These are phyloP conservation scores for Branchinecta lynchi DNA, from an alignment of 1,140 invertebrate species.

Conservation along the genomic window DNA sequence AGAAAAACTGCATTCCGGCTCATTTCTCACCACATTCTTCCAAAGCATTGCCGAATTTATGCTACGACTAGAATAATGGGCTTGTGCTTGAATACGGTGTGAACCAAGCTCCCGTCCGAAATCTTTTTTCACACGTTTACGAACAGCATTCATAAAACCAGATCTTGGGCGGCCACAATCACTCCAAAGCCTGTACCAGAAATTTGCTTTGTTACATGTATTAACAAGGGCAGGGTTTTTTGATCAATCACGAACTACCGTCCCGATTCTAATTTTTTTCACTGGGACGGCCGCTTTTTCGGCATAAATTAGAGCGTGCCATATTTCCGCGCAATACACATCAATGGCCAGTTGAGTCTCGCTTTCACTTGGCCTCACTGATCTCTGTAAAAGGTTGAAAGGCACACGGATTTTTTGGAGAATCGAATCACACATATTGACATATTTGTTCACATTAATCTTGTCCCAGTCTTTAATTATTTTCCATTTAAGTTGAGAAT, in stretches of 20 bases:
- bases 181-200: background rate
- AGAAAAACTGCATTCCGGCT: background rate
- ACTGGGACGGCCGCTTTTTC: background rate
- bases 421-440: background rate
- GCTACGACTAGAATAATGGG: conserved; percentile 3
- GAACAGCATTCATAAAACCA: background rate
- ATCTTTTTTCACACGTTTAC: background rate
- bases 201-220: background rate
- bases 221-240: background rate
- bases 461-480: background rate
- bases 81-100: background rate
- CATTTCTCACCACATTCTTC: background rate
- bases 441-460: background rate
- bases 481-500: background rate
- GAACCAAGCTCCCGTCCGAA: background rate
- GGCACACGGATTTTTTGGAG: background rate
- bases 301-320: background rate
- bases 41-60: background rate
- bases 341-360: conserved; percentile 4
- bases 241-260: background rate
- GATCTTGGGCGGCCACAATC: background rate
- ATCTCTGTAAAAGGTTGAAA: background rate
- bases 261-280: background rate
- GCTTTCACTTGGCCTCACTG: background rate
- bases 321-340: background rate